phyloP scores from a whole-genome alignment of 2,113 vertebrate genomes.

The Nycticebus coucang region DNA sequence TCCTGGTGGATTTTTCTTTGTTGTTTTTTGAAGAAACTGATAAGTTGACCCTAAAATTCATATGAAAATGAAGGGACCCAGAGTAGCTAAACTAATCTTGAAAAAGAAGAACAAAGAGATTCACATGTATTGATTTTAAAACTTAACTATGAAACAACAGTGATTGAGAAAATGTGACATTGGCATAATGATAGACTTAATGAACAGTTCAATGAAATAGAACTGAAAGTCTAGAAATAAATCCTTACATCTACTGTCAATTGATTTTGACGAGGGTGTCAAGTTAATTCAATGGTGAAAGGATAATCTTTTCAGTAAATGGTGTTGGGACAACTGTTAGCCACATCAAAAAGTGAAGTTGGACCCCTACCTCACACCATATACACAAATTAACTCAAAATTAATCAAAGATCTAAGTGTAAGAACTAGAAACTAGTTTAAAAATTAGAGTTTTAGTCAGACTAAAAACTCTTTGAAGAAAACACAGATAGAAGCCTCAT shows the following conservation, averaged over 20 bases:
- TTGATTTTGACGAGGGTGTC: not conserved
- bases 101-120: constrained; percentile 3
- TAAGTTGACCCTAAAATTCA: constrained; percentile 10
- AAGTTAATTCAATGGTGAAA: not conserved
- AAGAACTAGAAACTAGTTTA: not conserved
- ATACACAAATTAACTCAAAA: not conserved
- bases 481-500: not conserved
- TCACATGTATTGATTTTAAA: not conserved
- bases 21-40: not conserved
- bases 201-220: not conserved
- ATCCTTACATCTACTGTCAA: not conserved
- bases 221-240: not conserved
- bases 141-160: not conserved
- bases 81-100: not conserved
- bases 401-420: not conserved
- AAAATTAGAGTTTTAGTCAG: no score
- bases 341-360: not conserved
- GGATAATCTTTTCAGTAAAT: not conserved
- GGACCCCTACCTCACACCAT: not conserved
- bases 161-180: not conserved
- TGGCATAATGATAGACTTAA: not conserved
- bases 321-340: not conserved
- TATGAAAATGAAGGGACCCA: not conserved
- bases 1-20: not conserved
- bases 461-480: not conserved